Evolutionary conservation across 1,140 invertebrate genomes (phyloP).

Genomic region (Drosophila subpulchrella): DNA sequence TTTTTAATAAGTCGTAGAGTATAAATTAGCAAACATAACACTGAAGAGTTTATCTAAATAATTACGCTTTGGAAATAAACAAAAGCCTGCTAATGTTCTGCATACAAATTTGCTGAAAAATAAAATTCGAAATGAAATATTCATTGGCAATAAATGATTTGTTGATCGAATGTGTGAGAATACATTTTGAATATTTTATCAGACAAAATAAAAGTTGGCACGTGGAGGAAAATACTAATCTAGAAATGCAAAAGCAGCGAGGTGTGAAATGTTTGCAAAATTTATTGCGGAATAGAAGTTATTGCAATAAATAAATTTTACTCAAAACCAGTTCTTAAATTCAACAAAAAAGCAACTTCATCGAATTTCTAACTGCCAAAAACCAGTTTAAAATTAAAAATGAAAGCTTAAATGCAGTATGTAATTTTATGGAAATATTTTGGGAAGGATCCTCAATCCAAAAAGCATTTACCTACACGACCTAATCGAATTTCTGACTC

Average conservation of each 20-base stretch:
- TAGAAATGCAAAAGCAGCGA: background rate
- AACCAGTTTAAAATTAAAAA: background rate
- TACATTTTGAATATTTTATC: conserved; percentile 11
- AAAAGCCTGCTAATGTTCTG: background rate
- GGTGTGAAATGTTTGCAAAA: conserved; percentile 9
- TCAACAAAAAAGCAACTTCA: no score
- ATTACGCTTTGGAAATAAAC: conserved; percentile 4
- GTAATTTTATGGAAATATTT: no score
- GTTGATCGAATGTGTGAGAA: conserved; percentile 13
- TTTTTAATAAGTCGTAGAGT: background rate
- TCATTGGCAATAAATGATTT: conserved; percentile 10
- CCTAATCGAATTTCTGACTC: no score
- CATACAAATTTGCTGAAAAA: background rate
- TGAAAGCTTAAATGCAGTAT: no score
- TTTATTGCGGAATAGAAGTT: background rate
- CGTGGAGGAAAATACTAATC: background rate
- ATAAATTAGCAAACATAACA: background rate
- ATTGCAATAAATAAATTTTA: background rate
- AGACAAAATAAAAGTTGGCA: background rate
- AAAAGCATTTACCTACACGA: no score
- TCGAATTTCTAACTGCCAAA: background rate
- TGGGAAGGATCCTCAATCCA: no score
- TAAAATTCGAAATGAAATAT: conserved; percentile 14
- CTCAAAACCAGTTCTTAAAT: no score
- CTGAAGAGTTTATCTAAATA: background rate